A percentile compares a stretch with the other conserved stretches of the same genome.
Conservation (phyloP, 2,797 vertebrate species). For the Cryptoprocta ferox region DNA sequence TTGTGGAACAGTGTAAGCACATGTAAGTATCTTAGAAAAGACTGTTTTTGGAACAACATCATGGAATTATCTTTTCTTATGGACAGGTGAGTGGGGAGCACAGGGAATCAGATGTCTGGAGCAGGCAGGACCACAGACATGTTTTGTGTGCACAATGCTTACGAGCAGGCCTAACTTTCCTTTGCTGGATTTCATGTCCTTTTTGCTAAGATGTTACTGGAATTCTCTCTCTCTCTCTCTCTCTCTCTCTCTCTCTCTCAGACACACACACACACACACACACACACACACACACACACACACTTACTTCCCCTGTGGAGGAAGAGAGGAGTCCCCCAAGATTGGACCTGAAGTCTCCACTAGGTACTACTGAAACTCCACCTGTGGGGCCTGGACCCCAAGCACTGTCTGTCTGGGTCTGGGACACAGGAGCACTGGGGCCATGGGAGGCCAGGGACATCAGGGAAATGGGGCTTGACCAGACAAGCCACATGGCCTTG, state of each 20-base stretch:
- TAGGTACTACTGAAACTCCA: not conserved
- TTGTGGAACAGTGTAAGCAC: not conserved
- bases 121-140: not conserved
- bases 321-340: not conserved
- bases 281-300: not conserved
- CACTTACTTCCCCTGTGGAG: not conserved
- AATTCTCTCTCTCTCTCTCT: not conserved
- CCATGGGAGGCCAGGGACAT: not conserved
- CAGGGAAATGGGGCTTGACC: not conserved
- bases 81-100: not conserved
- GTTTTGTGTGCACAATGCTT: not conserved
- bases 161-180: not conserved
- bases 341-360: not conserved
- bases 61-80: not conserved
- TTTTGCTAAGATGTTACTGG: not conserved
- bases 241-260: not conserved
- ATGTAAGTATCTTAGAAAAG: not conserved
- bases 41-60: not conserved
- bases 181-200: not conserved
- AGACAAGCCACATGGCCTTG: not conserved
- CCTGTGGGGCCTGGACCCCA: not conserved
- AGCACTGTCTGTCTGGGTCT: not conserved
- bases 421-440: not conserved
- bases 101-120: not conserved
- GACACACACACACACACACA: not conserved